Base-by-base conservation (phyloP, 1,140 invertebrate species). In the Neodiprion pinetum region DNA sequence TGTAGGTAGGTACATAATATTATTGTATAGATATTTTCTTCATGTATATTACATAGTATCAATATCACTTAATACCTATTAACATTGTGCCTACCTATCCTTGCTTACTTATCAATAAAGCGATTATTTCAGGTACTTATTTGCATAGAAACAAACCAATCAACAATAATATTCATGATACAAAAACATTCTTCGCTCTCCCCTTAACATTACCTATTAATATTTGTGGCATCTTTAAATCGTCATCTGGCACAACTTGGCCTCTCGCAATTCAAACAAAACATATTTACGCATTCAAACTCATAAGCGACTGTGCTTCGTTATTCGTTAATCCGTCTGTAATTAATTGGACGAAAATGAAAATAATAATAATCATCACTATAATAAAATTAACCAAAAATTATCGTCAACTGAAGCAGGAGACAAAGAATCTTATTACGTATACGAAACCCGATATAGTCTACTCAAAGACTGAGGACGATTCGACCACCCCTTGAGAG, bases 51-150 rank as follows among this genome's bases (percentile, higher is more conserved):
- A 71, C 70, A 71, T 71, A 40, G 28, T 40, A 61, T 61, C n/a
- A 17, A 61, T 61, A 50, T 71, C 40, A 71, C 70, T 71, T 71
- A 71, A 71, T 48, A 17, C 70, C 70, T 71, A 71, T 71, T 71
- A 71, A 71, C 70, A 71, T 71, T 23, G 70, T 71, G 70, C 70
- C 70, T 71, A 71, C 70, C 70, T 71, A 71, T 71, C 70, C 70
- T 71, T 71, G 70, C 70, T 71, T 71, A 71, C 70, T 71, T 71
- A 71, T 71, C 21, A 71, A 40, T 71, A 71, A 71, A 71, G 70
- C 70, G 48, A 71, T 71, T 71, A 71, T 71, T 71, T 71, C 70
- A 71, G 70, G 70, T 71, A 71, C 70, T 71, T 71, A 71, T 71
- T 71, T 49, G 70, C 48, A 71, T 71, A 71, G 70, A 71, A 71